Evolutionary conservation across 2,888 invertebrate genomes (phyloP).

Genomic region (Galerucella pusilla): DNA sequence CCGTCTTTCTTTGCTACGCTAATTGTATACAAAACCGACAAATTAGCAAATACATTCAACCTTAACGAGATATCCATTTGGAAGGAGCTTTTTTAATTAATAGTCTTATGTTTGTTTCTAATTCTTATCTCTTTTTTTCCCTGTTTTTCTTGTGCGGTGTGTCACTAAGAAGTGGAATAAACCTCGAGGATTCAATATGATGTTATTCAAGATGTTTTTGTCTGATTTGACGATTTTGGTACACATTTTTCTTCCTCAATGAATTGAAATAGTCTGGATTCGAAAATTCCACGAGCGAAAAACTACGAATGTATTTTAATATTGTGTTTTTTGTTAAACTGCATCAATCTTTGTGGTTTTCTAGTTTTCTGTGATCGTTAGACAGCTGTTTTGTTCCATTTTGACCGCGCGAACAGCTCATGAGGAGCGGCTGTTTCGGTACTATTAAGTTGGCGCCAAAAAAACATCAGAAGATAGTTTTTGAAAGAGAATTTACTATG

Average conservation of each 20-base stretch:
- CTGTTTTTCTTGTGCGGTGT: background rate
- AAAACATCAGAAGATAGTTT: no score
- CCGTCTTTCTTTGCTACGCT: slow-evolving; percentile 20
- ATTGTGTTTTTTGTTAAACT: no score
- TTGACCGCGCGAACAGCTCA: no score
- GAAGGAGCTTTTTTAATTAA: slow-evolving; percentile 51
- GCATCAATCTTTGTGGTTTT: no score
- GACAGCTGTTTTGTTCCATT: no score
- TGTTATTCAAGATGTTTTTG: slow-evolving; percentile 3
- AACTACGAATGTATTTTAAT: no score
- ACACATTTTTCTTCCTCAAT: background rate
- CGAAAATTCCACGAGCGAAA: no score
- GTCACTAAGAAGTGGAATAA: background rate
- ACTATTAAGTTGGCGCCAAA: no score
- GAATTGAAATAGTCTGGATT: background rate
- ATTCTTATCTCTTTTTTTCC: slow-evolving; percentile 1
- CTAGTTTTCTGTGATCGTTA: no score
- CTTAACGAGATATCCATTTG: slow-evolving; percentile 56
- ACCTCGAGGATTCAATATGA: background rate
- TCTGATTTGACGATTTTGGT: background rate
- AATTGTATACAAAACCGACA: slow-evolving; percentile 58
- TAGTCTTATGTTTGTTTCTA: slow-evolving; percentile 35
- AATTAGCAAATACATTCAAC: slow-evolving; percentile 55
- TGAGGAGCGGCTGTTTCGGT: no score
- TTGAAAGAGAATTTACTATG: no score